phyloP scores from a whole-genome alignment of 35 echinoderm and acorn worm genomes.

The Ptychodera flava region DNA sequence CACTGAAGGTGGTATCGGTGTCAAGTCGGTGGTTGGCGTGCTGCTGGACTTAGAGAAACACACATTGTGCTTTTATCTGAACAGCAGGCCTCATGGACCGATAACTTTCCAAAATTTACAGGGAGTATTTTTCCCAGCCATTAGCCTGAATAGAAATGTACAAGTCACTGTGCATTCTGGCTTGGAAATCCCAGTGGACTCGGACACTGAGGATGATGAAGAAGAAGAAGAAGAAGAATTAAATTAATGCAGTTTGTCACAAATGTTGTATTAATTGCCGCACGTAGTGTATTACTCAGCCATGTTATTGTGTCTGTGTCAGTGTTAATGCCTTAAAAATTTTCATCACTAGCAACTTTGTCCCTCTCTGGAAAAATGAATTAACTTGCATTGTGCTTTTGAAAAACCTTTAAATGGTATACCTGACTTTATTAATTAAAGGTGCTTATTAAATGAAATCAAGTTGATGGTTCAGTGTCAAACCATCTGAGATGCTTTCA shows the following conservation, averaged over 20 bases:
- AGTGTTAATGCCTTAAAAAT: not conserved
- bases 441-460: too few relatives aligned
- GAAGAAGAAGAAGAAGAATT: not conserved
- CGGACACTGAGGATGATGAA: conserved; percentile 18
- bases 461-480: too few relatives aligned
- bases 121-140: conserved; percentile 89
- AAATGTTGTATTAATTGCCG: not conserved
- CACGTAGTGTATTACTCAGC: not conserved
- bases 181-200: conserved; percentile 78
- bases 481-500: too few relatives aligned
- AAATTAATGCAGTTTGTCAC: not conserved
- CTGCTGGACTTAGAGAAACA: conserved; percentile 86
- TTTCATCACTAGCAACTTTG: not conserved
- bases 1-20: conserved; percentile 84
- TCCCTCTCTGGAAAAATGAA: not conserved
- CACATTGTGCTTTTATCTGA: conserved; percentile 72
- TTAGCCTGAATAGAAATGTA: conserved; percentile 92
- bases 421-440: too few relatives aligned
- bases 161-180: conserved; percentile 95
- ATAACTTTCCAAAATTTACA: conserved; percentile 71
- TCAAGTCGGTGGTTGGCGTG: conserved; percentile 86
- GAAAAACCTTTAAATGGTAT: too few relatives aligned
- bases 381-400: too few relatives aligned
- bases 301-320: not conserved
- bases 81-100: conserved; percentile 74